Evolutionary conservation across 2,113 vertebrate species (phyloP), one percentile per base, ranked within the genome.

Genomic region (Muntiacus reevesi): DNA sequence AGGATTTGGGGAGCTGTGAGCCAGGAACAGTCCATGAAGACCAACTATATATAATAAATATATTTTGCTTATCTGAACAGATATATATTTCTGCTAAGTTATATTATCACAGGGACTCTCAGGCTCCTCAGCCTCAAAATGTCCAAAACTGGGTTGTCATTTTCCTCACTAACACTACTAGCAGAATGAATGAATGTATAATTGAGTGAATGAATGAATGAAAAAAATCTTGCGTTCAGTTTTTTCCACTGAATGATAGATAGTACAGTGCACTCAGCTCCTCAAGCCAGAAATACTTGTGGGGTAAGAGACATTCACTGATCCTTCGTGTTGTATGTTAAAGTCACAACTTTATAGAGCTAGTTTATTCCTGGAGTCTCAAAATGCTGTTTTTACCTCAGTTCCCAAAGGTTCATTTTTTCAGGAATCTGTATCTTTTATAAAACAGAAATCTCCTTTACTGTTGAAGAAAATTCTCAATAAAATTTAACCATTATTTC

Each of bases 301-400:
- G 7, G 30, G 33, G 5, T 64, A 1, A 88, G 71, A 93, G 52
- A 60, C 78, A 33, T 40, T 91, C 23, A 19, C 59, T 76, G 87
- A 52, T 27, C 60, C 30, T 86, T 76, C 55, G 30, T 81, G 21
- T 81, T 92, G 13, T n/a, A 67, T 84, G 45, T 84, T 45, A 95
- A 91, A 62, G 33, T 81, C 71, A 91, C 40, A 88, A 2, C 30
- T 96, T 85, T 86, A 23, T 45, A 45, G 67, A 78, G 87, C 40
- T 85, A 9, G 28, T 87, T 84, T 89, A 89, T 81, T 30, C 16
- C 52, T 54, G 27, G 54, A 84, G 4, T 74, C 74, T 86, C 96
- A 83, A 94, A 97, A 87, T 84, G 74, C 21, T 94, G 16, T 59
- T 82, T 97, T 90, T 90, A 50, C 28, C 36, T 96, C 19, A 4